Percentiles rank a stretch among this genome's conserved stretches.
Evolutionary conservation across 2,113 vertebrate genomes (phyloP).

Genomic region (Cephalopholis sonnerati): DNA sequence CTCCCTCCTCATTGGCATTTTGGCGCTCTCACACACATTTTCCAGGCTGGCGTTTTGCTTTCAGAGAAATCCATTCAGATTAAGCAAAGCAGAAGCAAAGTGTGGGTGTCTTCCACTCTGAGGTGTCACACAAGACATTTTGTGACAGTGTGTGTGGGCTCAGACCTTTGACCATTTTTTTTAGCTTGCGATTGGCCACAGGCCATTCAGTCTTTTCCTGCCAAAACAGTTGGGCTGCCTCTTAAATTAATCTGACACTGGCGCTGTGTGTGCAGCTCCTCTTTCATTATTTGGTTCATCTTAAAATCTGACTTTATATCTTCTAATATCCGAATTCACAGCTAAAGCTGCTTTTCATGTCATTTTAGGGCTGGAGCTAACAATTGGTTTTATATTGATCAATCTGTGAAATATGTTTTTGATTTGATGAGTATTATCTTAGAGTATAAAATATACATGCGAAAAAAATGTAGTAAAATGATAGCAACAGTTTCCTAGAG

Average conservation of each 20-base stretch:
- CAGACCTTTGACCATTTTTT: slow-evolving; percentile 66
- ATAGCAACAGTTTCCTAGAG: neutral
- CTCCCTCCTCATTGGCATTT: slow-evolving; percentile 67
- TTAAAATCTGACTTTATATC: neutral
- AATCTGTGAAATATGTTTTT: neutral
- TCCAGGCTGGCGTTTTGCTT: slow-evolving; percentile 57
- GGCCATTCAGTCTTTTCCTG: slow-evolving; percentile 51
- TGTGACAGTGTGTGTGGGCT: slow-evolving; percentile 71
- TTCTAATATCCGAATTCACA: neutral
- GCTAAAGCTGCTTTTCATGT: neutral
- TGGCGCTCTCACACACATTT: slow-evolving; percentile 67
- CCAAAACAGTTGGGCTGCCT: slow-evolving; percentile 35
- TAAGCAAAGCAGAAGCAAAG: slow-evolving; percentile 67
- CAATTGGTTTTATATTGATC: neutral
- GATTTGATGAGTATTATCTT: neutral
- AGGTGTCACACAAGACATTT: slow-evolving; percentile 67
- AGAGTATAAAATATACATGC: too few species aligned
- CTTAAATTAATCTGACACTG: slow-evolving; percentile 55
- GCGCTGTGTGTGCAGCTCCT: neutral
- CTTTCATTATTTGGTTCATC: slow-evolving; percentile 17
- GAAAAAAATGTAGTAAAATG: neutral
- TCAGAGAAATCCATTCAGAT: slow-evolving; percentile 80
- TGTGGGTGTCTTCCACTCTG: slow-evolving; percentile 68
- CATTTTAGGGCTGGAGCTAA: neutral
- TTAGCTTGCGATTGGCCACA: slow-evolving; percentile 45